Evolutionary conservation across 2,888 invertebrate species (phyloP).

Genomic region (Monoplex corrugatus): DNA sequence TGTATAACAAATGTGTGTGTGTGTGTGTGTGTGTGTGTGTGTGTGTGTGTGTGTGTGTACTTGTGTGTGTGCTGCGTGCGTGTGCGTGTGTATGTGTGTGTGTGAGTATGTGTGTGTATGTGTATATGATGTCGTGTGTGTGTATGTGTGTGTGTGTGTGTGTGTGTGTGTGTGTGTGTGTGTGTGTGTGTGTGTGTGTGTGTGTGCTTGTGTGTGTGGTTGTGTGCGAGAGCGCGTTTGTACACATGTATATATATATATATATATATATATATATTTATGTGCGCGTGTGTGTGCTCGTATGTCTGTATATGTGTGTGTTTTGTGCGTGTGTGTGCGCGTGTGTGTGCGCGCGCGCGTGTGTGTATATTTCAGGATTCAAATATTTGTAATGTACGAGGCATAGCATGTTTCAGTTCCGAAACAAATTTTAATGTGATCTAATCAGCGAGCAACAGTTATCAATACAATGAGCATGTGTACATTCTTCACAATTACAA

Average conservation of each 20-base stretch:
- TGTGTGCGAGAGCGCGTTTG: not conserved
- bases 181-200: not conserved
- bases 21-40: conserved; percentile 12
- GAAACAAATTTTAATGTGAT: no score
- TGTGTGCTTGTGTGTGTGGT: not conserved
- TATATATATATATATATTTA: not conserved
- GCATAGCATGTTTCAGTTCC: no score
- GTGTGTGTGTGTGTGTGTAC: conserved; percentile 17
- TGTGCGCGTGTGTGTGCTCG: not conserved
- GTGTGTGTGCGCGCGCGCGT: not conserved
- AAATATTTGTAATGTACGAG: no score
- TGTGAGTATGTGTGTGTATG: not conserved
- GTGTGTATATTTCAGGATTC: not conserved
- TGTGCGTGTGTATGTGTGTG: not conserved
- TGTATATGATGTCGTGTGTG: not conserved
- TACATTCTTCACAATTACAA: no score
- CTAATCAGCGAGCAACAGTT: no score
- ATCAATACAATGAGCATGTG: no score
- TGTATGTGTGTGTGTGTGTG: not conserved
- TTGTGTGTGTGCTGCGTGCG: not conserved
- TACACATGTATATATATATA: not conserved
- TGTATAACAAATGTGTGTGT: conserved; percentile 11
- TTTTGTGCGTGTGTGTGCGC: not conserved
- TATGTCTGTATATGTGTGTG: not conserved
- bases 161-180: not conserved